Percentiles rank a stretch among this genome's conserved stretches.
phyloP scores from a whole-genome alignment of 2,797 vertebrate genomes.

The Mormyrops attenuatus region DNA sequence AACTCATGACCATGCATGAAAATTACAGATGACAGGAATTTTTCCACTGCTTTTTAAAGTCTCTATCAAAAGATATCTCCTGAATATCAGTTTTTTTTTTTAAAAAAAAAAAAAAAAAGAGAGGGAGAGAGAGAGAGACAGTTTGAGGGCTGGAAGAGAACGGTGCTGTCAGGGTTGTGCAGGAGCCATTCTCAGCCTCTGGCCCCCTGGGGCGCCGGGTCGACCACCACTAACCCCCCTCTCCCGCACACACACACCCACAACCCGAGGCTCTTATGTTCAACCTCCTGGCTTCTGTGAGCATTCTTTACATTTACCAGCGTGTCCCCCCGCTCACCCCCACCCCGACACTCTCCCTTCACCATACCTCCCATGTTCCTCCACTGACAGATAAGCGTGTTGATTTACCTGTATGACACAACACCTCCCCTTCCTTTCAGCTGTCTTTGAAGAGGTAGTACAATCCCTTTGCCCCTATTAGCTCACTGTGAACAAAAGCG shows the following conservation, averaged over 20 bases:
- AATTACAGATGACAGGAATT: constrained; percentile 4
- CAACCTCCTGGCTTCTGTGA: constrained; percentile 10
- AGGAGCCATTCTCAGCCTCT: neutral
- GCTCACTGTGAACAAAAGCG: constrained; percentile 29
- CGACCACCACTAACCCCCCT: neutral
- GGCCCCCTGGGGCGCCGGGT: neutral
- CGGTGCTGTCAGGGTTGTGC: neutral
- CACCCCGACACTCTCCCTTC: constrained; percentile 37
- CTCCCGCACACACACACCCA: neutral
- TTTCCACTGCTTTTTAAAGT: neutral
- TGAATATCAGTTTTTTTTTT: neutral
- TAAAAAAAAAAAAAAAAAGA: neutral
- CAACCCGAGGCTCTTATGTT: neutral
- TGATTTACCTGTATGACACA: constrained; percentile 59
- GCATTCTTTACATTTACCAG: constrained; percentile 54
- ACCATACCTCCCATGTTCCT: constrained; percentile 51
- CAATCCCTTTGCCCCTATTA: constrained; percentile 48
- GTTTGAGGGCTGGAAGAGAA: neutral
- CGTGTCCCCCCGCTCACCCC: neutral
- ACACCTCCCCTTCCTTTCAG: constrained; percentile 44
- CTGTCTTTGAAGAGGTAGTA: constrained; percentile 33
- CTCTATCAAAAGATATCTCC: constrained; percentile 11
- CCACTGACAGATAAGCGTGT: constrained; percentile 52
- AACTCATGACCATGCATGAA: constrained; percentile 1
- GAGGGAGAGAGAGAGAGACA: neutral